Base-by-base conservation (phyloP, 1,140 invertebrate species). In the Drosophila dunni region DNA sequence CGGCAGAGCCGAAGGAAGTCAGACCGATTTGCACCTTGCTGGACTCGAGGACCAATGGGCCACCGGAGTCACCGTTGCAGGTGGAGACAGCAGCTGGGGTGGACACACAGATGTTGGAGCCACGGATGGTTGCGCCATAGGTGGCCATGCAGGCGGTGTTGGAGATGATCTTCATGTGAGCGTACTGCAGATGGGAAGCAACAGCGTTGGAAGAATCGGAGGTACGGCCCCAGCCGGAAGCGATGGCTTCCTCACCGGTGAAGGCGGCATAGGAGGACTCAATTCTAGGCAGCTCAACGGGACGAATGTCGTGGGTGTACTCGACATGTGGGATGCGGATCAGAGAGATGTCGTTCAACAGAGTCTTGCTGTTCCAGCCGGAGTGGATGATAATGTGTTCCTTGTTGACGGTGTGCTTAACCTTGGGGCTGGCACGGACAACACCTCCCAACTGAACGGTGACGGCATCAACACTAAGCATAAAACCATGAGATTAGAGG, bases 341-440 rank as follows among this genome's bases (percentile, higher is more conserved):
- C 54, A 94, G 79, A 2, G 94, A 93, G 65, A 94, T 93, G 72
- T 94, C 94, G 81, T 94, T 89, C 10, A 77, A 79, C 13, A 94
- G 79, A 36, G 89, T 91, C 29, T 80, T 78, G 8, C 75, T 62
- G 62, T 93, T 93, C 93, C 93, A 94, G 36, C 79, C 84, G 0
- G 88, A 69, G 71, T 94, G 93, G n/a, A 93, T 91, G 68, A 86
- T 78, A 44, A 89, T 86, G 24, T 80, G 10, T 2, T 48, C 15
- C 65, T 75, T 78, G 51, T 34, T 10, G 7, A 91, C 90, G 33
- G 66, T 72, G 61, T 82, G 68, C 85, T 91, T 90, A 2, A 79
- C 77, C 69, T 91, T 72, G 66, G 85, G 62, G 66, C 77, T 64
- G 73, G 53, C 33, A 67, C 78, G 70, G 10, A 68, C 46, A 46